Evolutionary conservation across 2,797 vertebrate genomes (phyloP), one percentile per base, ranked within the genome.

Genomic region (Nyctalus aviator): DNA sequence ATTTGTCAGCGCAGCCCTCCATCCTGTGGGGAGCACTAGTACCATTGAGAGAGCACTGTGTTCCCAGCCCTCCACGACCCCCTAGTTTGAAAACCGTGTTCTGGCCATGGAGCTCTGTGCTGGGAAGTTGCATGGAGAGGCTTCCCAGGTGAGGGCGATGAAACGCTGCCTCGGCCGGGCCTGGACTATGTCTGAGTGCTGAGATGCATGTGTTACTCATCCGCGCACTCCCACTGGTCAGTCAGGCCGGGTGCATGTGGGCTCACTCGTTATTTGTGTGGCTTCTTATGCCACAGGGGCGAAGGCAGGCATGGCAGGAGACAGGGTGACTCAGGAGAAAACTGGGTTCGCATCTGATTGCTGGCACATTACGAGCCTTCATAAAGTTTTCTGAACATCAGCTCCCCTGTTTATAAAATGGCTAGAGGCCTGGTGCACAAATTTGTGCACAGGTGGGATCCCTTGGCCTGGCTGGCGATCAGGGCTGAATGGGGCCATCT

Each of bases 1-100:
- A 97, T 92, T 98, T 97, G 95, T 95, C 69, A 59, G 35, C 25
- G 18, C 78, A 93, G 62, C 55, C 50, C 17, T 97, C 90, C 75
- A 35, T 94, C 82, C 91, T 71, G 84, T 85, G 44, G 53, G 68
- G 50, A 87, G 73, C 53, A 13, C 48, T 9, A 57, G 15, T 91
- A 83, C 93, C 82, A 15, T 25, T 93, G 93, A 35, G 21, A 89
- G 62, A 82, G 32, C 37, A 75, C 84, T 44, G 55, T 84, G 41
- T 91, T 92, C 85, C 81, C 44, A 75, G 68, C 5, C 27, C 1
- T 95, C 71, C 35, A 20, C 5, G 0, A 95, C 66, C 41, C 68
- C 73, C 48, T 90, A 48, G 66, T 59, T 79, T 48, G 44, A 68
- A 90, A 85, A 15, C 46, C 15, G 71, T 25, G 5, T 85, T 23